Conservation (phyloP, 2,113 vertebrate genomes). For the Neodon shergylaensis region DNA sequence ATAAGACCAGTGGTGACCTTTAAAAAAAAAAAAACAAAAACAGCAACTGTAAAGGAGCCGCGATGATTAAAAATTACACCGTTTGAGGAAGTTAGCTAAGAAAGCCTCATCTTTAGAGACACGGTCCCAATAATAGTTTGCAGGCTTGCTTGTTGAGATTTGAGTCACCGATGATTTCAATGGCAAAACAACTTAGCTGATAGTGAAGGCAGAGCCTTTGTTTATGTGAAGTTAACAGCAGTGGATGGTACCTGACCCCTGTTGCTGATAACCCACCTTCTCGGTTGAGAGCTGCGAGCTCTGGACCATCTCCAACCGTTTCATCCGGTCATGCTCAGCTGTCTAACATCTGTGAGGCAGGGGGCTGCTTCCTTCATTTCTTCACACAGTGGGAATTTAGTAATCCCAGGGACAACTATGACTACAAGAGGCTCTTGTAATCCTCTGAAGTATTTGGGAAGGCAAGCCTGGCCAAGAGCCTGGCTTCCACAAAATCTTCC, state of each 20-base stretch:
- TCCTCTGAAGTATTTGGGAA: background rate
- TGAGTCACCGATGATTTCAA: background rate
- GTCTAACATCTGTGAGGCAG: background rate
- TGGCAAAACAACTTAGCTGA: background rate
- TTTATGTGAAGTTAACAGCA: constrained; percentile 33
- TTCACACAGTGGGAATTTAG: background rate
- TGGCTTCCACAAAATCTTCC: background rate
- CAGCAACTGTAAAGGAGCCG: background rate
- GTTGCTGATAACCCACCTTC: background rate
- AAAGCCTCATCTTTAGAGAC: constrained; percentile 25
- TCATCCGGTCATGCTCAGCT: background rate
- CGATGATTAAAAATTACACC: background rate
- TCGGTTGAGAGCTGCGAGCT: background rate
- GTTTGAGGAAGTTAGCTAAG: constrained; percentile 43
- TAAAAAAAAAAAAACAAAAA: background rate
- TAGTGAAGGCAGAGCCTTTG: background rate
- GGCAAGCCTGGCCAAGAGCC: background rate
- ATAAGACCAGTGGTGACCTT: background rate
- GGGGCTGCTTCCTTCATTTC: background rate
- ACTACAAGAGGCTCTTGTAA: background rate
- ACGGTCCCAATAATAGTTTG: background rate
- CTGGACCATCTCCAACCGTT: background rate
- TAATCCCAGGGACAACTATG: background rate
- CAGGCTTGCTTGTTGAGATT: background rate
- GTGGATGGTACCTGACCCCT: background rate